phyloP scores from a whole-genome alignment of 2,113 vertebrate species.

The Solenodon paradoxus region DNA sequence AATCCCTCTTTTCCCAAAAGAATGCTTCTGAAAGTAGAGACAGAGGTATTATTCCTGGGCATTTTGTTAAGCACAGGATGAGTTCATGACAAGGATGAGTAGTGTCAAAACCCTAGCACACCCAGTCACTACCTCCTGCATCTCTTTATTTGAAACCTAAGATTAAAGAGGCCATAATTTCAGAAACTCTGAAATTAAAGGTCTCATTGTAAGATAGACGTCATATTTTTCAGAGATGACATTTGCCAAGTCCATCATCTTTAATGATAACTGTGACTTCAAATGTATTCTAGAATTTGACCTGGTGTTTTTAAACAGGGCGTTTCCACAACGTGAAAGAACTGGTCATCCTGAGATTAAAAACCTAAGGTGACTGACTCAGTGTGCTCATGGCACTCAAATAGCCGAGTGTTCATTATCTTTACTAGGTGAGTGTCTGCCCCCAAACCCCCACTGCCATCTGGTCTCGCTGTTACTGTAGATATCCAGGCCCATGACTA shows the following conservation, averaged over 20 bases:
- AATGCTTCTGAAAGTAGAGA: not conserved
- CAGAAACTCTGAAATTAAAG: slow-evolving; percentile 41
- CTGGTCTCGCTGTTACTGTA: not conserved
- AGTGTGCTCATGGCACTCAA: not conserved
- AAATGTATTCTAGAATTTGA: not conserved
- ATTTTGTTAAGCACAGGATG: not conserved
- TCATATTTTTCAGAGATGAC: not conserved
- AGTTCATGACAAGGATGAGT: slow-evolving; percentile 13
- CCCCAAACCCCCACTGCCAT: too few species aligned
- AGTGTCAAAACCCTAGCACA: not conserved
- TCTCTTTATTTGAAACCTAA: slow-evolving; percentile 5
- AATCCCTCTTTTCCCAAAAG: not conserved
- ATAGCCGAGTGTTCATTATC: not conserved
- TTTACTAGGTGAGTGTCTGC: not conserved
- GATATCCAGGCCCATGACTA: not conserved
- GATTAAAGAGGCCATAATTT: slow-evolving; percentile 31
- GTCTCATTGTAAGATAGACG: not conserved
- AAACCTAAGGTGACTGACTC: not conserved
- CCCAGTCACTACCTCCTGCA: not conserved
- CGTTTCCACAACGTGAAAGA: slow-evolving; percentile 1
- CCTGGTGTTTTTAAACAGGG: slow-evolving; percentile 7
- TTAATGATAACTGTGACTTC: slow-evolving; percentile 47
- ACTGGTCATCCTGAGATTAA: not conserved
- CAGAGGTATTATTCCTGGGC: not conserved
- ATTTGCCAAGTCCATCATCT: slow-evolving; percentile 26